Conservation (phyloP, 2,888 invertebrate species). For the Trissolcus brochymenae region DNA sequence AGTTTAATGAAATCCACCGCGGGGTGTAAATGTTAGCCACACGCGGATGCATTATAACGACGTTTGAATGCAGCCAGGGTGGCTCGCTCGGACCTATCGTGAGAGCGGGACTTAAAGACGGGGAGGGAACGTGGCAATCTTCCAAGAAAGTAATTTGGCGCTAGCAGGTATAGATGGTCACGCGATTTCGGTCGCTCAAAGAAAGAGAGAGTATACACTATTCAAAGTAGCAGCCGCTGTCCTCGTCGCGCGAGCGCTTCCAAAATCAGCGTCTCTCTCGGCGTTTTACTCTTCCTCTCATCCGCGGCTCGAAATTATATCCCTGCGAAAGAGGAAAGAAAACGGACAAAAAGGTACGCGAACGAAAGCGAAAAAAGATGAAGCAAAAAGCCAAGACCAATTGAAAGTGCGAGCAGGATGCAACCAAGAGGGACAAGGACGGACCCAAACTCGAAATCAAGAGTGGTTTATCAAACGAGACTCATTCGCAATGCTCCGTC, state of each 20-base stretch:
- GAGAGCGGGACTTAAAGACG: constrained; percentile 56
- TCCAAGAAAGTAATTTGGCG: constrained; percentile 70
- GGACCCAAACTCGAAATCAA: constrained; percentile 39
- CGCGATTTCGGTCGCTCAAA: constrained; percentile 64
- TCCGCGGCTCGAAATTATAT: constrained; percentile 52
- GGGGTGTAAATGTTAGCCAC: constrained; percentile 34
- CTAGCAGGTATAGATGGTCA: constrained; percentile 68
- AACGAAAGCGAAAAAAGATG: constrained; percentile 17
- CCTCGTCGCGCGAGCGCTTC: constrained; percentile 5
- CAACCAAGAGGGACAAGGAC: constrained; percentile 8
- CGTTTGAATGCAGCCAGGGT: constrained; percentile 54
- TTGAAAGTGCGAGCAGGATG: constrained; percentile 3
- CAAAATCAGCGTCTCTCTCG: constrained; percentile 26
- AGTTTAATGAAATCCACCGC: constrained; percentile 39
- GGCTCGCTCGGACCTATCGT: constrained; percentile 43
- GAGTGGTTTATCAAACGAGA: constrained; percentile 39
- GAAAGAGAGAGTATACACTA: constrained; percentile 53
- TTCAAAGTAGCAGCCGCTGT: constrained; percentile 42
- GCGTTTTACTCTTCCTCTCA: constrained; percentile 51
- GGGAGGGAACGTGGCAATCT: constrained; percentile 62
- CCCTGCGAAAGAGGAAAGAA: constrained; percentile 47
- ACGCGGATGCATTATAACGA: constrained; percentile 35
- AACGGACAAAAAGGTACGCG: constrained; percentile 9
- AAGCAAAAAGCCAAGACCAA: constrained; percentile 8
- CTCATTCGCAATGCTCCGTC: constrained; percentile 40